phyloP scores from a whole-genome alignment of 2,113 vertebrate species.

The Plecotus auritus region DNA sequence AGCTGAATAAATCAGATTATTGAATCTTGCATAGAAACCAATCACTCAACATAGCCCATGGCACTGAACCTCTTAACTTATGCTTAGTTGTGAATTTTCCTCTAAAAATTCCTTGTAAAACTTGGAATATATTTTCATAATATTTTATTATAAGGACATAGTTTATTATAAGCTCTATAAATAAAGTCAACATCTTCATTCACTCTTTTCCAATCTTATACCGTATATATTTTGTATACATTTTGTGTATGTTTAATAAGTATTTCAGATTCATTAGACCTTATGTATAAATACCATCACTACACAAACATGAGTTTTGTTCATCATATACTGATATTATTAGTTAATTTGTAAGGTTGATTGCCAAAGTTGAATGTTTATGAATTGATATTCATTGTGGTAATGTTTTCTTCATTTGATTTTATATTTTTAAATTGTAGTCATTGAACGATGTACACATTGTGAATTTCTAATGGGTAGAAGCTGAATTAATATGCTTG shows the following conservation, averaged over 20 bases:
- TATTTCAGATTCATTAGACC: background rate
- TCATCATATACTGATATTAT: slow-evolving; percentile 2
- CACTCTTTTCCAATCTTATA: background rate
- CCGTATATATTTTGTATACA: background rate
- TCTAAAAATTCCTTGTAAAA: background rate
- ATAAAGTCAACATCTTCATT: background rate
- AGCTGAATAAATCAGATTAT: background rate
- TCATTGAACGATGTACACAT: slow-evolving; percentile 11
- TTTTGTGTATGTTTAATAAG: background rate
- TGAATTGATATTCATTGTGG: slow-evolving; percentile 14
- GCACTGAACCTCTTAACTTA: background rate
- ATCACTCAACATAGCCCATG: background rate
- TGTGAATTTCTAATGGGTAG: slow-evolving; percentile 17
- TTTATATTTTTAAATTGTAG: slow-evolving; percentile 45
- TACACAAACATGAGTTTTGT: background rate
- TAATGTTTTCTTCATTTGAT: slow-evolving; percentile 26
- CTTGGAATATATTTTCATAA: background rate
- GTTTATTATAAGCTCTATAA: background rate
- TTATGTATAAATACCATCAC: background rate
- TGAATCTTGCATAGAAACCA: background rate
- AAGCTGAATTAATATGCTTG: background rate
- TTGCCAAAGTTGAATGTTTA: background rate
- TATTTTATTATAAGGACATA: background rate
- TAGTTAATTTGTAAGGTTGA: slow-evolving; percentile 14
- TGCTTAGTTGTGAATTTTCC: background rate